Evolutionary conservation across 2,797 vertebrate species (phyloP).

Genomic region (Calcarius lapponicus): DNA sequence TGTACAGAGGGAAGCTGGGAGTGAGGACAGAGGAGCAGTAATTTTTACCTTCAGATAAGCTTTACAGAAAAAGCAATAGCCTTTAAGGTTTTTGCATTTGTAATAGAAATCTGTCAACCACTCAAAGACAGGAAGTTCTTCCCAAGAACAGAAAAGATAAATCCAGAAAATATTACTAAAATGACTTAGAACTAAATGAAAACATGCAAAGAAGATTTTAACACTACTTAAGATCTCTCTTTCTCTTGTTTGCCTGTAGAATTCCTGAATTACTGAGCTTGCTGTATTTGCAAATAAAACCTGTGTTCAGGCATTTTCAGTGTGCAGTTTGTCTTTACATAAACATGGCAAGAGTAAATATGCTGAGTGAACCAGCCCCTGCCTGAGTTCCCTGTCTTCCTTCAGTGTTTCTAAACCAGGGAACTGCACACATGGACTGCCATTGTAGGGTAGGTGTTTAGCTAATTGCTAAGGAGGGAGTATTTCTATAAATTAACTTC

Average conservation of each 20-base stretch:
- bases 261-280: neutral
- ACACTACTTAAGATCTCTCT: neutral
- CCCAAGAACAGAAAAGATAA: neutral
- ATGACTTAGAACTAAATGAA: neutral
- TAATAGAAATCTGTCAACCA: neutral
- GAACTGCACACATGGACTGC: neutral
- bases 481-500: neutral
- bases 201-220: neutral
- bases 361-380: neutral
- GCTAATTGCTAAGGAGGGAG: neutral
- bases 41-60: neutral
- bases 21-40: neutral
- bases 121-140: neutral
- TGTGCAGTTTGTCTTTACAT: neutral
- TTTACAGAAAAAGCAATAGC: neutral
- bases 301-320: neutral
- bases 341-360: neutral
- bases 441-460: neutral
- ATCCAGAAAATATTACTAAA: neutral
- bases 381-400: neutral
- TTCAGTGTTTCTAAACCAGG: neutral
- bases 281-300: conserved; percentile 19
- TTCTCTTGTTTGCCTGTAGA: neutral
- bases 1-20: neutral
- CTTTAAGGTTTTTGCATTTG: neutral